phyloP scores from a whole-genome alignment of 2,797 vertebrate species.

The Gymnothorax reevesii region DNA sequence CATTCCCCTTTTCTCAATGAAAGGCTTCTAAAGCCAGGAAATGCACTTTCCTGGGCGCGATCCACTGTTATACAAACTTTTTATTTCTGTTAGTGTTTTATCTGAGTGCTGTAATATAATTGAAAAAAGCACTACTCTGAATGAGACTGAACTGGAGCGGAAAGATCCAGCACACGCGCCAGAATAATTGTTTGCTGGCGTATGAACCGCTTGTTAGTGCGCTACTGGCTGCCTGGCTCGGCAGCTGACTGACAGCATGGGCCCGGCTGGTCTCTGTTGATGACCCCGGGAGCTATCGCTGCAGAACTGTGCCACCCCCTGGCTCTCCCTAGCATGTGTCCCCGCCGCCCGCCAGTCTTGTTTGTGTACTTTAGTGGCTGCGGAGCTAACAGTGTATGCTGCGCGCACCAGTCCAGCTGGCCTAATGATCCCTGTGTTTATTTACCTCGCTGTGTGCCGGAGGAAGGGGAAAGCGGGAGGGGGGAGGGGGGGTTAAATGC shows the following conservation, averaged over 20 bases:
- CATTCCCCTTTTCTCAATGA: background rate
- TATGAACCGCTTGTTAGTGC: conserved; percentile 24
- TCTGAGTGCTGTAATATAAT: background rate
- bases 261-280: conserved; percentile 37
- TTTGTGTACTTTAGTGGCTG: conserved; percentile 73
- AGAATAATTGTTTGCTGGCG: conserved; percentile 29
- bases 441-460: conserved; percentile 60
- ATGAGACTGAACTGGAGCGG: background rate
- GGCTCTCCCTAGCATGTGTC: conserved; percentile 30
- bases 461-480: background rate
- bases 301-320: conserved; percentile 12
- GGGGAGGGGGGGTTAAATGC: conserved; percentile 20
- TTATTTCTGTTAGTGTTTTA: background rate
- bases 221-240: conserved; percentile 30
- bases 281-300: conserved; percentile 27
- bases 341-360: conserved; percentile 51
- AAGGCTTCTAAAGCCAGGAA: background rate
- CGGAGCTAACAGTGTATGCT: conserved; percentile 76
- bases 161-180: background rate
- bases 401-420: conserved; percentile 69
- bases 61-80: background rate
- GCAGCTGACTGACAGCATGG: conserved; percentile 29
- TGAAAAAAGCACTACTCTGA: background rate
- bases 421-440: conserved; percentile 75
- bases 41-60: background rate